Evolutionary conservation across 2,113 vertebrate species (phyloP), one percentile per base, ranked within the genome.

Genomic region (Puffinus mauretanicus): DNA sequence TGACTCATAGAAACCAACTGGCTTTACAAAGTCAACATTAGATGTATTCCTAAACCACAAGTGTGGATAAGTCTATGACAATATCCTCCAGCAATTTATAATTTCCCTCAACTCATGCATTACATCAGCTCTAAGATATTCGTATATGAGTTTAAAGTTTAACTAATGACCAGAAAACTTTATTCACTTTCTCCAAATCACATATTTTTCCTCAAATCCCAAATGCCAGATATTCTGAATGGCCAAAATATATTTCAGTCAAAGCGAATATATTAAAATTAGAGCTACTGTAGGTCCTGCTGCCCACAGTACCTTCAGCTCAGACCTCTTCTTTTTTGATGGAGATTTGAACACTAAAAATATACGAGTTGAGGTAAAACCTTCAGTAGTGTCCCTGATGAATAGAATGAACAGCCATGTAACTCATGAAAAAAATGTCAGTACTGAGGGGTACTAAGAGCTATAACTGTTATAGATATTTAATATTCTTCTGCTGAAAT

Each of bases 71-170:
- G 49, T 51, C 93, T 93, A 72, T 95, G 96, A 97, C 92, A 96
- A 90, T 94, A 96, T 94, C 82, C 77, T 94, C 70, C 67, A 97
- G 93, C 90, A 96, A 97, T 96, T 94, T 96, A 87, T 83, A 88
- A 82, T 95, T 94, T 92, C 81, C 94, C 69, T 94, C 65, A 83
- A 72, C 55, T 93, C 75, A 66, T 55, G 70, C 64, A 96, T 97
- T 97, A 97, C 94, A 76, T 97, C 96, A 98, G 66, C 81, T 82
- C 40, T 40, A 81, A 90, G 82, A 75, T 92, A 96, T 95, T 95
- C 57, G 46, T 94, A 86, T 81, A 90, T 51, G 67, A 94, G 57
- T 89, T 91, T 93, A 88, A 94, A 88, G 29, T 81, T 92, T 89
- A 95, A 51, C 65, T 96, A 93, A 94, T 70, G 79, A 91, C 61